Evolutionary conservation across 2,888 invertebrate genomes (phyloP).

Genomic region (Nephrotoma guestfalica): DNA sequence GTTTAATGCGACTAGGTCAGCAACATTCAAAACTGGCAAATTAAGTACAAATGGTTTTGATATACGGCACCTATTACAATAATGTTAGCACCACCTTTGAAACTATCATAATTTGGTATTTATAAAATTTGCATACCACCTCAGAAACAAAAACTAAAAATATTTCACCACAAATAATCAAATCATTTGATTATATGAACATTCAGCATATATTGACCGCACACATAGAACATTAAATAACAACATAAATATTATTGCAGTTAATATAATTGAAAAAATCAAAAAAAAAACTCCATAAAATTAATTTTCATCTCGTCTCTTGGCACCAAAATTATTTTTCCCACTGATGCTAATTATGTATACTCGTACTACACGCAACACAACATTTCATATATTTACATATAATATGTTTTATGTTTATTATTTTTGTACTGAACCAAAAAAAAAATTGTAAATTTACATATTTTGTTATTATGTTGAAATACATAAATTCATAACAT

Average conservation of each 20-base stretch:
- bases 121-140: background rate
- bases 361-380: background rate
- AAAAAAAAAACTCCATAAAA: background rate
- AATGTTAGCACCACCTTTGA: no score
- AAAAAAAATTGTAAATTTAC: background rate
- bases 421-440: background rate
- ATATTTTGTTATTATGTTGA: background rate
- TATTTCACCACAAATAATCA: background rate
- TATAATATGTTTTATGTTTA: background rate
- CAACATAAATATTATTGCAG: background rate
- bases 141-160: background rate
- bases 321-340: background rate
- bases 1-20: no score
- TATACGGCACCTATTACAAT: no score
- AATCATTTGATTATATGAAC: background rate
- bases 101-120: no score
- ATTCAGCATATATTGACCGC: background rate
- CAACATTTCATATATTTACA: background rate
- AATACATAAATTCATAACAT: no score
- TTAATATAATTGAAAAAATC: background rate
- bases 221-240: background rate
- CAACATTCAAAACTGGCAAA: no score
- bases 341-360: background rate
- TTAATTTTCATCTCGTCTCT: background rate
- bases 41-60: no score